phyloP scores from a whole-genome alignment of 2,797 vertebrate species.

The Acrossocheilus fasciatus region DNA sequence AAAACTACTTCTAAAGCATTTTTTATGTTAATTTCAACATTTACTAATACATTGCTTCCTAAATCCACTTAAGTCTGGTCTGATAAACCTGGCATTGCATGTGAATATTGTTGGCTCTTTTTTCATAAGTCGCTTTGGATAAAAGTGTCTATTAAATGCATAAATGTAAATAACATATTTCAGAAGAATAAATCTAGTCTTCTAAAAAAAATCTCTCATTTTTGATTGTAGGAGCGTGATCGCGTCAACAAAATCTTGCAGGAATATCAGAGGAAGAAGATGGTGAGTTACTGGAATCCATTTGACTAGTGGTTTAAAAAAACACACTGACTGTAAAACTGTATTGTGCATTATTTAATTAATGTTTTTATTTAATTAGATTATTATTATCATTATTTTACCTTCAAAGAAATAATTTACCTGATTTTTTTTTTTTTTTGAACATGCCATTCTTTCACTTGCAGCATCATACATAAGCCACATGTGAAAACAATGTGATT shows the following conservation, averaged over 20 bases:
- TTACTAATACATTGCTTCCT: background rate
- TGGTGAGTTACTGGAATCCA: constrained; percentile 79
- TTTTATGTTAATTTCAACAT: background rate
- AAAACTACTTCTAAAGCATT: too few species aligned
- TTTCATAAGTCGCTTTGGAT: background rate
- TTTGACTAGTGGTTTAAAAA: background rate
- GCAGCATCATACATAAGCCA: background rate
- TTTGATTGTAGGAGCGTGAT: constrained; percentile 85
- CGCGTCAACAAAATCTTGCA: constrained; percentile 90
- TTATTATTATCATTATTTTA: background rate
- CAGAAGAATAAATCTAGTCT: background rate
- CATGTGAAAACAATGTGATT: background rate
- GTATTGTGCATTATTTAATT: background rate
- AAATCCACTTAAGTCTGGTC: background rate
- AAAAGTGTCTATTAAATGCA: background rate
- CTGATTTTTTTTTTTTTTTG: background rate
- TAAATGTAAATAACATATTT: background rate
- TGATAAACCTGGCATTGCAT: background rate
- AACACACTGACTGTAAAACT: background rate
- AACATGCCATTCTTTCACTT: too few species aligned
- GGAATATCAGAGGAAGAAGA: constrained; percentile 93
- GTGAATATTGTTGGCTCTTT: background rate
- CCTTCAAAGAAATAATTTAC: background rate
- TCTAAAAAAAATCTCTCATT: background rate
- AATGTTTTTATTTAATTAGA: background rate